phyloP scores from a whole-genome alignment of 2,888 invertebrate genomes.

The Pammene fasciana region DNA sequence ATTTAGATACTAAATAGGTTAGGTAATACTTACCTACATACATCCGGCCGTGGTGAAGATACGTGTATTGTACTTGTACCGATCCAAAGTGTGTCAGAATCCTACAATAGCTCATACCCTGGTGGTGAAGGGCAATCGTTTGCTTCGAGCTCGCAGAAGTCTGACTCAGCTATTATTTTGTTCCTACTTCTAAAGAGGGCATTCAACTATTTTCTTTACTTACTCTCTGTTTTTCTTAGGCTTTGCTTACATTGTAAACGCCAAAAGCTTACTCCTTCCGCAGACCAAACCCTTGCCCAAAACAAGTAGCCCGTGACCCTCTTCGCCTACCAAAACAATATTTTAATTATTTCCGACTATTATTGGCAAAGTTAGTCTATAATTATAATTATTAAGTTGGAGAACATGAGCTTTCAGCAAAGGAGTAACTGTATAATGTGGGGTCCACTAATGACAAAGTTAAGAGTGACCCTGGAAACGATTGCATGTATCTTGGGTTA shows the following conservation, averaged over 20 bases:
- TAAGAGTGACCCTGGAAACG: constrained; percentile 25
- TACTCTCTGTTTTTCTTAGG: neutral
- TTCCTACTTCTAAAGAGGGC: too few species aligned
- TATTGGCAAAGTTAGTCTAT: constrained; percentile 58
- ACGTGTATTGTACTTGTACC: too few species aligned
- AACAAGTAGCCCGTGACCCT: constrained; percentile 51
- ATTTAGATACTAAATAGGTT: too few species aligned
- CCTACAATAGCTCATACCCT: too few species aligned
- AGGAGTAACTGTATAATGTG: constrained; percentile 24
- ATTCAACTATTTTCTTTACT: too few species aligned
- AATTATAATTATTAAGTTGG: constrained; percentile 61
- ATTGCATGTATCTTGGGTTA: constrained; percentile 24
- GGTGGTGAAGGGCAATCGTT: too few species aligned
- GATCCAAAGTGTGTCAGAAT: too few species aligned
- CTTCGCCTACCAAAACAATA: constrained; percentile 59
- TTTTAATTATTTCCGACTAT: constrained; percentile 68
- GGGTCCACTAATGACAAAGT: constrained; percentile 37
- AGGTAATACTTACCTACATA: too few species aligned
- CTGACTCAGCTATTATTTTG: too few species aligned
- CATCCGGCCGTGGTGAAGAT: too few species aligned
- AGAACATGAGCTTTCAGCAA: constrained; percentile 12
- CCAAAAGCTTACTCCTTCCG: constrained; percentile 15
- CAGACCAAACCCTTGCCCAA: constrained; percentile 18
- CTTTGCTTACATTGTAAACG: neutral
- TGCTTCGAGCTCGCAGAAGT: too few species aligned